phyloP scores from a whole-genome alignment of 1,140 invertebrate genomes.

The Aradophagus sp. region DNA sequence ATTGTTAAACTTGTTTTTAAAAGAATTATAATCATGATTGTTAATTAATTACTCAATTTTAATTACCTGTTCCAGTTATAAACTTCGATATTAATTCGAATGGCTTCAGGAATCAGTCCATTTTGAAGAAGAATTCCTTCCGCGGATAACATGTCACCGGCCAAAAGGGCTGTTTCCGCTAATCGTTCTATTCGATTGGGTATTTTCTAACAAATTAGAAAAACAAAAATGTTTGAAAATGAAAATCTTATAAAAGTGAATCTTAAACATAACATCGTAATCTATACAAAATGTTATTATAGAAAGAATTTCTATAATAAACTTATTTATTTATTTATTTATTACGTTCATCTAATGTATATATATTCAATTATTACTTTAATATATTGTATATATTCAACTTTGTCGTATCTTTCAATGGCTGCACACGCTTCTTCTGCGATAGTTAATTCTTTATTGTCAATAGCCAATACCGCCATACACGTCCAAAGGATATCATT shows the following conservation, averaged over 20 bases:
- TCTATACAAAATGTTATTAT: too few relatives aligned
- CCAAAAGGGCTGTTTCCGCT: slow-evolving; percentile 87
- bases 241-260: not conserved
- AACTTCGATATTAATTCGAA: slow-evolving; percentile 86
- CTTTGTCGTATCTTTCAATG: slow-evolving; percentile 93
- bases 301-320: too few relatives aligned
- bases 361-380: too few relatives aligned
- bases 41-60: slow-evolving; percentile 28
- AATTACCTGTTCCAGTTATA: slow-evolving; percentile 91
- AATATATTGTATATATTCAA: slow-evolving; percentile 90
- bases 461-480: slow-evolving; percentile 89
- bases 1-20: slow-evolving; percentile 11
- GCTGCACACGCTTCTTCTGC: slow-evolving; percentile 96
- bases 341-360: too few relatives aligned
- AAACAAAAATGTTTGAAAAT: not conserved
- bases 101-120: slow-evolving; percentile 84
- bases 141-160: slow-evolving; percentile 86
- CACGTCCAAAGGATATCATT: slow-evolving; percentile 92
- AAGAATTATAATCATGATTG: not conserved
- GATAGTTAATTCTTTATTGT: slow-evolving; percentile 84
- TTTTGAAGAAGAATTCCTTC: slow-evolving; percentile 88
- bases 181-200: slow-evolving; percentile 78
- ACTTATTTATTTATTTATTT: too few relatives aligned
- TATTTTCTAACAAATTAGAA: slow-evolving; percentile 67
- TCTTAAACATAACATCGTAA: too few relatives aligned